Evolutionary conservation across 2,888 invertebrate species (phyloP).

Genomic region (Hirtodrosophila cameraria): DNA sequence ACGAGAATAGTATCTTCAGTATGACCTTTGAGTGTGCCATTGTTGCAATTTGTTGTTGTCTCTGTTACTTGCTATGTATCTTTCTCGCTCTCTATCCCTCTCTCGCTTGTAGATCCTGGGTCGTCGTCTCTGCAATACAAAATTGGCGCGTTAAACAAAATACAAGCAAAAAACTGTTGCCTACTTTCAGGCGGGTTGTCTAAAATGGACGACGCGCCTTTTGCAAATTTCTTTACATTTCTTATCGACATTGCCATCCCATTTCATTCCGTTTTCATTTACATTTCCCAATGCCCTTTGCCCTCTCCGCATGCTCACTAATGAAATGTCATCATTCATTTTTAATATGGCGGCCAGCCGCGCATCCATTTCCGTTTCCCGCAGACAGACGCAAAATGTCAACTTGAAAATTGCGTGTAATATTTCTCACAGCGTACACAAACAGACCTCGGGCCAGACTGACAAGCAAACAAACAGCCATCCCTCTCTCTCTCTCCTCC

Average conservation of each 20-base stretch:
- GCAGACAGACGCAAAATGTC: slow-evolving; percentile 36
- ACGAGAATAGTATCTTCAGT: slow-evolving; percentile 83
- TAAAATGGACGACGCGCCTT: slow-evolving; percentile 16
- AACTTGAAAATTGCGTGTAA: slow-evolving; percentile 61
- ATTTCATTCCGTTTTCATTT: too few relatives aligned
- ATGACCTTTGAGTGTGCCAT: slow-evolving; percentile 84
- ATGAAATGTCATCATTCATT: slow-evolving; percentile 63
- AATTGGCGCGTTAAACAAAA: slow-evolving; percentile 3
- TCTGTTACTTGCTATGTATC: neutral
- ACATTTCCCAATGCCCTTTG: too few relatives aligned
- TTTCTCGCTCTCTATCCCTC: neutral
- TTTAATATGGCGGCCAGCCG: slow-evolving; percentile 58
- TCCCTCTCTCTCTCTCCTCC: too few relatives aligned
- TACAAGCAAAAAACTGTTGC: slow-evolving; percentile 14
- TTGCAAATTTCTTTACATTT: slow-evolving; percentile 55
- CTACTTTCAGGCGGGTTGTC: slow-evolving; percentile 30
- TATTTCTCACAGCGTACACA: slow-evolving; percentile 51
- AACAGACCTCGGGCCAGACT: slow-evolving; percentile 9
- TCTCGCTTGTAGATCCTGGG: neutral
- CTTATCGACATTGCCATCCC: slow-evolving; percentile 34
- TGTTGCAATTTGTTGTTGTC: slow-evolving; percentile 23
- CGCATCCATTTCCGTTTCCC: slow-evolving; percentile 51
- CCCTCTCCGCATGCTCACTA: slow-evolving; percentile 3
- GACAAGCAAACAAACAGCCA: neutral
- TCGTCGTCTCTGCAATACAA: slow-evolving; percentile 2